Evolutionary conservation across 2,113 vertebrate genomes (phyloP).

Genomic region (Otus sunia): DNA sequence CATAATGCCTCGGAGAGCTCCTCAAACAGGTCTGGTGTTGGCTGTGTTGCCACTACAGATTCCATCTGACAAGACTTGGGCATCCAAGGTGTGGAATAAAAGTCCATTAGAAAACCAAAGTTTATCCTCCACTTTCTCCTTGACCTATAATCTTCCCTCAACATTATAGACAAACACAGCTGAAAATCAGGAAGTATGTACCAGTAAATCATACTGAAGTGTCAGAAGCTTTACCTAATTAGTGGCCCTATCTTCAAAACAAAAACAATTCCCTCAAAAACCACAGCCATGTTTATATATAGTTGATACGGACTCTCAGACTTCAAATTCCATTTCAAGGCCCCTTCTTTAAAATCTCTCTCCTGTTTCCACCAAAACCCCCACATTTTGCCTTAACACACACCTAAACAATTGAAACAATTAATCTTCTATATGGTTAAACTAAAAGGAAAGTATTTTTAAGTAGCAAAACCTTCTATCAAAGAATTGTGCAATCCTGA

Average conservation of each 20-base stretch:
- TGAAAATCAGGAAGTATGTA: neutral
- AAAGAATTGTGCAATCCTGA: neutral
- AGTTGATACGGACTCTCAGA: neutral
- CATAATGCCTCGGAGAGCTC: neutral
- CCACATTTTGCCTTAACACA: neutral
- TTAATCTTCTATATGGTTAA: neutral
- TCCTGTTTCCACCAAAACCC: accelerated
- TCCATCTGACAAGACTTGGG: neutral
- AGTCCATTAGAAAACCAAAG: neutral
- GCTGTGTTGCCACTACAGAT: neutral
- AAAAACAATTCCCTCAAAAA: neutral
- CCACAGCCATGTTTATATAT: neutral
- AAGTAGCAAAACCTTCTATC: neutral
- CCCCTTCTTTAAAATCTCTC: neutral
- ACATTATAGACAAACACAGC: neutral
- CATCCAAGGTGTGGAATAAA: neutral
- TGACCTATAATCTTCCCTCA: neutral
- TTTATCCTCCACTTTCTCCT: neutral
- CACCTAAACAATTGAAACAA: neutral
- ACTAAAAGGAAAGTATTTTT: neutral
- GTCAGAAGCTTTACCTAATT: neutral
- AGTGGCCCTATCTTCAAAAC: neutral
- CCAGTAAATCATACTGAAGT: neutral
- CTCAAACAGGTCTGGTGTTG: neutral
- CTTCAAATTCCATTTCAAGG: neutral